These are phyloP conservation scores for Cygnus olor DNA, from an alignment of 2,797 vertebrate species.

Conservation along the genomic window DNA sequence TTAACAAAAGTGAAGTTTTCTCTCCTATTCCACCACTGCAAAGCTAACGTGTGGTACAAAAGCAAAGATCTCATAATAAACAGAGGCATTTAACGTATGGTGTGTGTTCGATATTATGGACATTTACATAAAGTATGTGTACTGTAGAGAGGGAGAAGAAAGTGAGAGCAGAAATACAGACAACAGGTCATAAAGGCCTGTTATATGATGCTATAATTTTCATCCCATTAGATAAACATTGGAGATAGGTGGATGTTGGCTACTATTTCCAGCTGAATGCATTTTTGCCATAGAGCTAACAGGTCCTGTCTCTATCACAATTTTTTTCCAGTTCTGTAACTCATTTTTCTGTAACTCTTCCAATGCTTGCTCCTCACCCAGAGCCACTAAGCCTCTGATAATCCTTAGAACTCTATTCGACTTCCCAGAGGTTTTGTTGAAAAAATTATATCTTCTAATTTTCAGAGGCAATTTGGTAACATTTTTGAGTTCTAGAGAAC, in stretches of 20 bases:
- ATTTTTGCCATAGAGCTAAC: background rate
- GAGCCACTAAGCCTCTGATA: background rate
- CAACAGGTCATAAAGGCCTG: background rate
- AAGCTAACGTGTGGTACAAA: background rate
- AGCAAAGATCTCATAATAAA: background rate
- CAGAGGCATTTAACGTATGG: background rate
- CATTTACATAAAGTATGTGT: background rate
- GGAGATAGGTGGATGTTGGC: background rate
- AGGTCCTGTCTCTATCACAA: background rate
- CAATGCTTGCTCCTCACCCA: background rate
- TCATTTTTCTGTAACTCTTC: background rate
- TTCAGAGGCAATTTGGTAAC: background rate
- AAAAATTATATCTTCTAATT: background rate
- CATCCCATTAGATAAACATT: background rate
- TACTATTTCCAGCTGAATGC: background rate
- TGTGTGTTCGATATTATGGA: fast-evolving
- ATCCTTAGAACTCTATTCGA: background rate
- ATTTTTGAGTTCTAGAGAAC: background rate
- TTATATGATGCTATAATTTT: background rate
- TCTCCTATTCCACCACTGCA: background rate
- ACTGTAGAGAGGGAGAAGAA: background rate
- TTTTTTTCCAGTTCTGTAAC: background rate
- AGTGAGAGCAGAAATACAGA: background rate
- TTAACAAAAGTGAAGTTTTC: background rate
- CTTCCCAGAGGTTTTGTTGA: background rate